Base-by-base conservation (phyloP, 1,140 invertebrate species). In the Lycorma delicatula region DNA sequence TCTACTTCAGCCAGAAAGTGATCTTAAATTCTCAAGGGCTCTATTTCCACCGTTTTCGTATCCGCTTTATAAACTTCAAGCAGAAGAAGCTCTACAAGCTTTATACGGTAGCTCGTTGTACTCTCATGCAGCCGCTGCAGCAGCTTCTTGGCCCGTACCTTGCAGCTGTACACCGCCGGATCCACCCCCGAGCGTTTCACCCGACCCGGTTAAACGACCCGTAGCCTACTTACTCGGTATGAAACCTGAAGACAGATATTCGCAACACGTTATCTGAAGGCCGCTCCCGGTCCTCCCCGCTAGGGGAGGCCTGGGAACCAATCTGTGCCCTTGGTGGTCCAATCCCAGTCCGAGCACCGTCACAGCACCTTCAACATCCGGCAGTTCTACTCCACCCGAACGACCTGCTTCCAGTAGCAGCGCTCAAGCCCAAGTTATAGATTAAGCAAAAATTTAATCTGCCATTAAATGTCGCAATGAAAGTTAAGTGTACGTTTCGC, bases 181-280 rank as follows among this genome's bases (percentile, higher is more conserved):
- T 0, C 72, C 74, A 46, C 71, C 74, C 52, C 69, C 69, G 16
- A 72, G 71, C 51, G 69, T 70, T 20, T 34, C 54, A 1, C 36
- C 56, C 22, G 31, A 61, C 29, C 12, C 47, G 28, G 53, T 67
- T 27, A 67, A 67, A 50, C 60, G 66, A 12, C 67, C 67, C 9
- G 60, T 68, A 26, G 64, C 66, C 11, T 57, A 65, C 44, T 36
- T 67, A 16, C 59, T 66, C 5, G 60, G 62, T 20, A 61, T 61
- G 23, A 59, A 60, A 12, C 55, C 63, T 25, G 60, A 65, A 18
- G 44, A 27, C 31, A n/a, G 51, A 7, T 59, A 60, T 60, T 66
- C 72, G 0, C 77, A 77, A 47, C 85, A 86, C 63, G 83, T 88
- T 71, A 87, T 87, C 81, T 88, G 85, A 87, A 87, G 83, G 76